phyloP scores from a whole-genome alignment of 2,797 vertebrate species.

The Galaxias olidus region DNA sequence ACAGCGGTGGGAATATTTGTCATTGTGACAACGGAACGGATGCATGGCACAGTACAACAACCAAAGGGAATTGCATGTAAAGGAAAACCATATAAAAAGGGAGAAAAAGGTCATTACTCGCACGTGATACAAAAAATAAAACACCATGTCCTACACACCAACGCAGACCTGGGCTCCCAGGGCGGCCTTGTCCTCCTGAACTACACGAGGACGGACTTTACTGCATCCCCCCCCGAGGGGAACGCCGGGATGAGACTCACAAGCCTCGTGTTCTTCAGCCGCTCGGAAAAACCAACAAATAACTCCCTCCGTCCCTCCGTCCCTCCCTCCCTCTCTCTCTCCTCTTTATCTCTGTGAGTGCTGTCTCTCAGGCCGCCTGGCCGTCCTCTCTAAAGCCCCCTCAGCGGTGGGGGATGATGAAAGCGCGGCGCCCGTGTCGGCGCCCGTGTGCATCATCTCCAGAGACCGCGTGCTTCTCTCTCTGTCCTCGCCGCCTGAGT shows the following conservation, averaged over 20 bases:
- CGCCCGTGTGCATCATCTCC: conserved; percentile 29
- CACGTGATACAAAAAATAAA: no score
- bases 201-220: not conserved
- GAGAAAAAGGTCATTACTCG: no score
- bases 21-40: no score
- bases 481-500: no score
- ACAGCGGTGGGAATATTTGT: no score
- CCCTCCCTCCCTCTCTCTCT: not conserved
- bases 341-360: not conserved
- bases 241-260: conserved; percentile 11
- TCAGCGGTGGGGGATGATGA: conserved; percentile 27
- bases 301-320: conserved; percentile 6
- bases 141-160: no score
- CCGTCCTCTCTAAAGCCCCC: conserved; percentile 18
- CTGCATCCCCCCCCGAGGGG: conserved; percentile 41
- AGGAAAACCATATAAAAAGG: no score
- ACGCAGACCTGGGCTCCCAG: no score
- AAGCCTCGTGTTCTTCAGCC: conserved; percentile 22
- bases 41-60: no score
- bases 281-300: conserved; percentile 46
- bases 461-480: not conserved
- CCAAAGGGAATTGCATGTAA: no score
- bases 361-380: not conserved
- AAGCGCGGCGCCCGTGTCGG: conserved; percentile 35
- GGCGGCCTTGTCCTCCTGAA: no score